These are phyloP conservation scores for Tauraco erythrolophus DNA, from an alignment of 2,113 vertebrate species.

Conservation along the genomic window DNA sequence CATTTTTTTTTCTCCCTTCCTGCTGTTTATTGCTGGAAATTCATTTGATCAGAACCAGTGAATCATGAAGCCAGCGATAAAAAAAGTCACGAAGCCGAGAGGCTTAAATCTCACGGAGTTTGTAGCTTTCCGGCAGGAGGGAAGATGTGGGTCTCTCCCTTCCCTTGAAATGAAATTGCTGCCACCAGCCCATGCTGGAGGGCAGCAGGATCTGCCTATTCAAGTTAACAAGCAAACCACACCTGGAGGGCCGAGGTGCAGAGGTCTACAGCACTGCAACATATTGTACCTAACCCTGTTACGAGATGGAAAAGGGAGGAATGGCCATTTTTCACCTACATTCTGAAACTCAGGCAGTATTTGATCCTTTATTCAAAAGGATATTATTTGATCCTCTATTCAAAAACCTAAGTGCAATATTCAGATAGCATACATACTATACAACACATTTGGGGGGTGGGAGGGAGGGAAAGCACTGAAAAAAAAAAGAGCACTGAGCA, in stretches of 20 bases:
- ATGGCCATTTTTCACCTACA: not conserved
- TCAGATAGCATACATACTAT: not conserved
- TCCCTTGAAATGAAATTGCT: not conserved
- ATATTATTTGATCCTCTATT: not conserved
- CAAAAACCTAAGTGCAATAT: not conserved
- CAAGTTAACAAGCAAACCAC: not conserved
- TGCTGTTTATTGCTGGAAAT: constrained; percentile 36
- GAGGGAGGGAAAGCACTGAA: not conserved
- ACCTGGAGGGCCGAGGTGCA: not conserved
- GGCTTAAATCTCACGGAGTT: not conserved
- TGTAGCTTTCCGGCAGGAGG: not conserved
- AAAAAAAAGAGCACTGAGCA: not conserved
- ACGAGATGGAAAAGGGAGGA: not conserved
- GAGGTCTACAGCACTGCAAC: not conserved
- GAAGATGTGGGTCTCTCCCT: not conserved
- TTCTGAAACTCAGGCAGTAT: not conserved
- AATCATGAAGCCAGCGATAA: constrained; percentile 26
- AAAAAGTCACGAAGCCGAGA: not conserved
- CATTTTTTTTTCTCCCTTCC: not conserved
- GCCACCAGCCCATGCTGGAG: not conserved
- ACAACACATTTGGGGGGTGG: accelerated
- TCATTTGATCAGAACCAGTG: constrained; percentile 18
- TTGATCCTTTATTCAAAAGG: not conserved
- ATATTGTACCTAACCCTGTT: not conserved
- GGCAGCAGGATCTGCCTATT: not conserved